Evolutionary conservation across 2,113 vertebrate genomes (phyloP), one percentile per base, ranked within the genome.

Genomic region (Tachysurus vachellii): DNA sequence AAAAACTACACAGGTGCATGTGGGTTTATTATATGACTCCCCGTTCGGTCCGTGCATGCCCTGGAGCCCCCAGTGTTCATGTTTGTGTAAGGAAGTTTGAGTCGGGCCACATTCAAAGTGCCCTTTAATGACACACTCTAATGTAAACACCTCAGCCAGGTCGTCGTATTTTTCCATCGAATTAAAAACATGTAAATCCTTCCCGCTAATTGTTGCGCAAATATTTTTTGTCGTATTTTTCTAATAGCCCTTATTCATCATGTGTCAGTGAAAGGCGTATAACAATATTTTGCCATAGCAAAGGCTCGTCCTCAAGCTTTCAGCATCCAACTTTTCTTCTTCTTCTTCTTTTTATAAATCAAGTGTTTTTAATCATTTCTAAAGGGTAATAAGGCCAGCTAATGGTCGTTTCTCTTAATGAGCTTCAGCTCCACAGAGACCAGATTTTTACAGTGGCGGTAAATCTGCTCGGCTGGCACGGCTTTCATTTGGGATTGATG

Each of bases 241-340:
- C 88, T 93, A 93, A 94, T 93, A 91, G 91, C 87, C 89, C 53
- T 61, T 91, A 92, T 94, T 92, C 91, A 90, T 93, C 90, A 92
- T 90, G 90, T 91, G 91, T 92, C 86, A 89, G 57, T 73, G 83
- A 87, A 81, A 82, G 62, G 54, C 50, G 59, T 88, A 88, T 80
- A 87, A 85, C 88, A 79, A 85, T 88, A 89, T 92, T 89, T 75
- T 86, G 75, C 89, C 86, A 62, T 47, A 8, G 86, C 76, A 61
- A 84, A 64, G 86, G 54, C 80, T 82, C 68, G 64, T 82, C 87
- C 1, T 44, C 82, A 88, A 70, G 75, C 88, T 47, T 61, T 86
- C 71, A 56, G 64, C 79, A 84, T 88, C 81, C 79, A 83, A 86
- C 83, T 57, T 82, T 70, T 50, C 5, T 61, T 17, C 14, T 44